phyloP scores from a whole-genome alignment of 1,140 invertebrate genomes.

The Drosophila funebris region DNA sequence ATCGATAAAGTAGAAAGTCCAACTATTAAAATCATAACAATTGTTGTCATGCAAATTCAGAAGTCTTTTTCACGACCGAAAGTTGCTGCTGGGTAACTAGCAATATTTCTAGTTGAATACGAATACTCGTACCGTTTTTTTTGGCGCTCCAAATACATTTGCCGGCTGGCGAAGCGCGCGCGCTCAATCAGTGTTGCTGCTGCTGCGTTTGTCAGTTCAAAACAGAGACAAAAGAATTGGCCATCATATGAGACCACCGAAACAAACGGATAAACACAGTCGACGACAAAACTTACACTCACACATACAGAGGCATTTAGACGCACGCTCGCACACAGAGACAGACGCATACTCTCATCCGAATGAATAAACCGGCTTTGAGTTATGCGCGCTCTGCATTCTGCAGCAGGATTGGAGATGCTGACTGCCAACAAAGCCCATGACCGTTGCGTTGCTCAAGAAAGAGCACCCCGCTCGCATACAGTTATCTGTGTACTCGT shows the following conservation, averaged over 20 bases:
- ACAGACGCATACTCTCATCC: constrained; percentile 43
- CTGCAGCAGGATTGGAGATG: constrained; percentile 66
- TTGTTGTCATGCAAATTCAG: neutral
- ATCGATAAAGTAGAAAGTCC: too few species aligned
- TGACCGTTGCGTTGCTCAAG: constrained; percentile 44
- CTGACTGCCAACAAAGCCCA: constrained; percentile 32
- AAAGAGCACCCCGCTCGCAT: constrained; percentile 59
- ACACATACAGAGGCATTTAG: constrained; percentile 24
- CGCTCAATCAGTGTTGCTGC: constrained; percentile 16
- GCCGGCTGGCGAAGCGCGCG: constrained; percentile 26
- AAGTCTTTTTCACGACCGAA: neutral
- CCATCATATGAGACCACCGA: constrained; percentile 46
- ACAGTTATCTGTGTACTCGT: constrained; percentile 15
- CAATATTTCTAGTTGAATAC: constrained; percentile 22
- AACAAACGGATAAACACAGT: constrained; percentile 43
- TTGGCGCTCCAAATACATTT: constrained; percentile 40
- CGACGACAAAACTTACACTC: constrained; percentile 39
- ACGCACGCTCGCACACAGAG: constrained; percentile 20
- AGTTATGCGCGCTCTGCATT: constrained; percentile 67
- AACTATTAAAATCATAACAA: neutral
- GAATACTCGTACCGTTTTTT: constrained; percentile 3
- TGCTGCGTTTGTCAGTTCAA: constrained; percentile 27
- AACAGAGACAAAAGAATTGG: constrained; percentile 56
- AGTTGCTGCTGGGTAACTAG: neutral
- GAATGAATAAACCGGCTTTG: constrained; percentile 65